A percentile compares a stretch with the other conserved stretches of the same genome.
phyloP scores from a whole-genome alignment of 2,113 vertebrate genomes.

The Xiphias gladius region DNA sequence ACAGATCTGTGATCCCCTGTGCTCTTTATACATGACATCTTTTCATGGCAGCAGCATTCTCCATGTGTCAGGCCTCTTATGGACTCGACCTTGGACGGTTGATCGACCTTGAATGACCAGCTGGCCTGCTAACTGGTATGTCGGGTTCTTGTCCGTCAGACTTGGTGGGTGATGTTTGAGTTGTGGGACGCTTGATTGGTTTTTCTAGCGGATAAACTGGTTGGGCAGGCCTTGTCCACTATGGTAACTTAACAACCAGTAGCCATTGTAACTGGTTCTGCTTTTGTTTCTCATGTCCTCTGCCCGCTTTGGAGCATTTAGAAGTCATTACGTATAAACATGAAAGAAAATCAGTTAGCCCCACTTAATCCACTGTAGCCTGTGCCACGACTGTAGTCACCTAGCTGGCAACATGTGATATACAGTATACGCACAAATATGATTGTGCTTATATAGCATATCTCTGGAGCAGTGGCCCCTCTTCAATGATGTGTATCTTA shows the following conservation, averaged over 20 bases:
- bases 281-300: not conserved
- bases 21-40: slow-evolving; percentile 40
- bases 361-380: too few species aligned
- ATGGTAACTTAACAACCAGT: not conserved
- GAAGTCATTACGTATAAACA: not conserved
- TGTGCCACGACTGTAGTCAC: too few species aligned
- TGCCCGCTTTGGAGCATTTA: too few species aligned
- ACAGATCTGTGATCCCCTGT: slow-evolving; percentile 4
- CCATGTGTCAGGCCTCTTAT: slow-evolving; percentile 25
- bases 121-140: not conserved
- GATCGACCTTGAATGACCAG: slow-evolving; percentile 18
- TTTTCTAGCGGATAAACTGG: not conserved
- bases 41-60: slow-evolving; percentile 48
- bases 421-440: too few species aligned
- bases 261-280: not conserved
- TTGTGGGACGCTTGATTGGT: not conserved
- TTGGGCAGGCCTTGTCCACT: too few species aligned
- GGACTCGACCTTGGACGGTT: slow-evolving; percentile 17
- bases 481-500: too few species aligned
- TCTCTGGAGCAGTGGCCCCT: too few species aligned
- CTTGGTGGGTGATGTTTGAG: not conserved
- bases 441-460: too few species aligned
- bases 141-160: not conserved
- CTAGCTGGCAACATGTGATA: too few species aligned
- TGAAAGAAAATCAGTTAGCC: too few species aligned